Evolutionary conservation across 2,888 invertebrate genomes (phyloP), one percentile per base, ranked within the genome.

Genomic region (Alcis repandata): DNA sequence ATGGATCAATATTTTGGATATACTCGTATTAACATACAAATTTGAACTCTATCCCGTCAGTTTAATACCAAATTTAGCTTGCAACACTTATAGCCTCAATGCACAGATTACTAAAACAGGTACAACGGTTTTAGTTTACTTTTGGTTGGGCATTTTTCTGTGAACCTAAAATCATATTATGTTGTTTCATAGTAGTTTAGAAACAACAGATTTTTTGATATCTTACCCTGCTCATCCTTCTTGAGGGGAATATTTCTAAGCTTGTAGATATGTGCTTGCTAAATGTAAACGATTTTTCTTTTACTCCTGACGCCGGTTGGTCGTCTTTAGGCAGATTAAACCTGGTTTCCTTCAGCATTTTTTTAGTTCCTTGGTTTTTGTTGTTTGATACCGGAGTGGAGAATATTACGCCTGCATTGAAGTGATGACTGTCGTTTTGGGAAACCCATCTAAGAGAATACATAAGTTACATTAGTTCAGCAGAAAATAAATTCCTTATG

Each of bases 321-420:
- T 95, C 91, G 32, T 92, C 90, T 65, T 93, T 83, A 54, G 96
- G 94, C 66, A 96, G 72, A 58, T 94, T 94, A 76, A 96, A 96
- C 69, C 96, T 91, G 7, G 96, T 95, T 20, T 94, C 86, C 82
- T 96, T 96, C 0, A 87, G 75, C 11, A 73, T 74, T 75, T 94
- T 94, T 68, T 89, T 91, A 0, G 78, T 76, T 62, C 84, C 85
- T 8, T 87, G 84, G 46, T 90, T 91, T 59, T 94, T 87, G 72
- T 75, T 79, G 40, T 88, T 85, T 0, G 87, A 80, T 27, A 97
- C 97, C 0, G 97, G 97, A 2, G 97, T 97, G 6, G 97, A 97
- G 78, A 97, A 97, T 68, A 97, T 97, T 0, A 97, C 96, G 69
- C 96, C 96, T 0, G 94, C 94, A 71, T 94, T 92, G 49, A 94